A percentile compares a stretch with the other conserved stretches of the same genome.
phyloP scores from a whole-genome alignment of 2,113 vertebrate genomes.

The Rutilus rutilus region DNA sequence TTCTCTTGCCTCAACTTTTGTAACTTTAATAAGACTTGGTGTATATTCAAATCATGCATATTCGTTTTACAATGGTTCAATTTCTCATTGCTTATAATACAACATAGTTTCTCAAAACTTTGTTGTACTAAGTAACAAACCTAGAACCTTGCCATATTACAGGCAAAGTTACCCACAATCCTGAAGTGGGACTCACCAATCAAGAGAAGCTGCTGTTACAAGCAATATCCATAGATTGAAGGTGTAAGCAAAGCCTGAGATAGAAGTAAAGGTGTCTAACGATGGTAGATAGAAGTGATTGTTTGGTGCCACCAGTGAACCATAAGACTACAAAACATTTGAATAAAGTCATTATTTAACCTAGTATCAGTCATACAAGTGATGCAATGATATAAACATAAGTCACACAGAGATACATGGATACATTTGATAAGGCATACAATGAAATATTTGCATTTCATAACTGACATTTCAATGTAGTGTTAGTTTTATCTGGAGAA shows the following conservation, averaged over 20 bases:
- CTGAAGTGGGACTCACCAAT: not conserved
- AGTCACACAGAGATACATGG: not conserved
- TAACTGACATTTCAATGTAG: constrained; percentile 6
- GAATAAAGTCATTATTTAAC: constrained; percentile 14
- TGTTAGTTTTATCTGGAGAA: not conserved
- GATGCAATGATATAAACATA: not conserved
- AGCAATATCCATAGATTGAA: not conserved
- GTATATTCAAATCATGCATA: not conserved
- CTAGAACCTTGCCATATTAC: not conserved
- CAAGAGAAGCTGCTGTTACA: not conserved
- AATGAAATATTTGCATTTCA: not conserved
- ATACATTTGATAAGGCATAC: constrained; percentile 16
- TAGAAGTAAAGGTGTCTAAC: not conserved
- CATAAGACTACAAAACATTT: not conserved
- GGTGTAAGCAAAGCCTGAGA: not conserved
- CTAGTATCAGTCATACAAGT: not conserved
- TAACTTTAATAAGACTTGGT: no score
- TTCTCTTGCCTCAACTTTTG: no score
- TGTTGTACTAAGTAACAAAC: not conserved
- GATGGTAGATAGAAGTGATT: no score
- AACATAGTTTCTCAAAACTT: not conserved
- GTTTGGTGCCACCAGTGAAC: no score
- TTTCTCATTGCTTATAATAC: not conserved
- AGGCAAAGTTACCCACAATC: not conserved
- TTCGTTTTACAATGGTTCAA: not conserved